A percentile compares a stretch with the other conserved stretches of the same genome.
Conservation (phyloP, 1,140 invertebrate species). For the Drosophila auraria region DNA sequence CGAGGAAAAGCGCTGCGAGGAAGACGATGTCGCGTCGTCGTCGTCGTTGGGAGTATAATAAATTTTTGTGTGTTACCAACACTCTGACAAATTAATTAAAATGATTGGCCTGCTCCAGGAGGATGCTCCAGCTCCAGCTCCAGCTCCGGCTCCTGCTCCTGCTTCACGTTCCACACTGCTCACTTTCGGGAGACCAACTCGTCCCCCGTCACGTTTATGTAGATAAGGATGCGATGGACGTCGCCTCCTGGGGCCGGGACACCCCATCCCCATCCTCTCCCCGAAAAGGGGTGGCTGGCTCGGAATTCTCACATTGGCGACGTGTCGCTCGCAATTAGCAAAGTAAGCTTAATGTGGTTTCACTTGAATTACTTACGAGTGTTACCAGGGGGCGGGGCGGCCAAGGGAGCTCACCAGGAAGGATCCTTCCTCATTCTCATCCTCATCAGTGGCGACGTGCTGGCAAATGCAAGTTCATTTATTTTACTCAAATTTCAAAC, state of each 20-base stretch:
- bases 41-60: conserved; percentile 79
- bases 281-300: conserved; percentile 17
- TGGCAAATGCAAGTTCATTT: conserved; percentile 74
- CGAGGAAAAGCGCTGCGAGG: neutral
- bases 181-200: neutral
- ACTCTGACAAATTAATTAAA: conserved; percentile 85
- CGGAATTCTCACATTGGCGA: conserved; percentile 57
- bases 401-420: neutral
- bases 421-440: neutral
- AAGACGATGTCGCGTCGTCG: conserved; percentile 40
- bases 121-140: conserved; percentile 17
- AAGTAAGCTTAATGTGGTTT: conserved; percentile 85
- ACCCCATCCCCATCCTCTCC: neutral
- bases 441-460: conserved; percentile 67
- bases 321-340: conserved; percentile 84
- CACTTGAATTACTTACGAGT: conserved; percentile 83
- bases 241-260: conserved; percentile 2
- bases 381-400: conserved; percentile 22
- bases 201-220: conserved; percentile 56
- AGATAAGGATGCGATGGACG: conserved; percentile 56
- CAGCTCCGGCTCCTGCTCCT: conserved; percentile 2
- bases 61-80: conserved; percentile 84
- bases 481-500: conserved; percentile 68
- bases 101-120: conserved; percentile 79
- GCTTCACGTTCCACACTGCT: neutral